Base-by-base conservation (phyloP, 2,888 invertebrate genomes). In the Notodromas monacha region DNA sequence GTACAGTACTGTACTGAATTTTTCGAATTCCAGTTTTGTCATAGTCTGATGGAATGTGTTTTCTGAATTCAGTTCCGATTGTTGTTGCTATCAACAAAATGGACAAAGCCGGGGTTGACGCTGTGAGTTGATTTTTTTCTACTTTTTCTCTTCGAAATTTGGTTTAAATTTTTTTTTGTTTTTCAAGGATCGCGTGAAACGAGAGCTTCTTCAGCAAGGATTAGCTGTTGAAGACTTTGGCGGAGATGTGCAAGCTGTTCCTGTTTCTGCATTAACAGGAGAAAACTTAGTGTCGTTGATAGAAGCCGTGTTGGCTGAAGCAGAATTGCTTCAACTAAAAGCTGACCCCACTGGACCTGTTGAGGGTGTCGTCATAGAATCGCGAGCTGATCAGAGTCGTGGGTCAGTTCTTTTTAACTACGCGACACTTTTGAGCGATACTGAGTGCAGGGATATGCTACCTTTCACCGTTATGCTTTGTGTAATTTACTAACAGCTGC, bases 51-150 rank as follows among this genome's bases (percentile, higher is more conserved):
- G 15, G 12, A 26, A 12, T 11, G 13, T 29, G 11, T 26, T 16
- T 13, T 12, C 6, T 39, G 37, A 41, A 62, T 57, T 35, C 56
- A 68, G 79, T 89, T 40, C 81, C 86, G 1, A 68, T 96, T 16
- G 63, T 96, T 43, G 81, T 96, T 39, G 96, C 92, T 16, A 67
- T 96, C 38, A 96, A 99, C 55, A 99, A 96, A 58, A 77, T 86
- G 42, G 96, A 96, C 56, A 76, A 81, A 45, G 68, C 69, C 34
- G 64, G 63, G 46, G 74, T 73, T 35, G 63, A 89, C 57, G 62
- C 84, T 51, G 79, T 77, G 38, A 42, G 48, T n/a, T n/a, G n/a
- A n/a, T n/a, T n/a, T n/a, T n/a, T n/a, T n/a, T n/a, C n/a, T n/a
- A n/a, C n/a, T n/a, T n/a, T n/a, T n/a, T n/a, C n/a, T n/a, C n/a